Conservation (phyloP, 2,888 invertebrate species). For the Marronus borbonicus region DNA sequence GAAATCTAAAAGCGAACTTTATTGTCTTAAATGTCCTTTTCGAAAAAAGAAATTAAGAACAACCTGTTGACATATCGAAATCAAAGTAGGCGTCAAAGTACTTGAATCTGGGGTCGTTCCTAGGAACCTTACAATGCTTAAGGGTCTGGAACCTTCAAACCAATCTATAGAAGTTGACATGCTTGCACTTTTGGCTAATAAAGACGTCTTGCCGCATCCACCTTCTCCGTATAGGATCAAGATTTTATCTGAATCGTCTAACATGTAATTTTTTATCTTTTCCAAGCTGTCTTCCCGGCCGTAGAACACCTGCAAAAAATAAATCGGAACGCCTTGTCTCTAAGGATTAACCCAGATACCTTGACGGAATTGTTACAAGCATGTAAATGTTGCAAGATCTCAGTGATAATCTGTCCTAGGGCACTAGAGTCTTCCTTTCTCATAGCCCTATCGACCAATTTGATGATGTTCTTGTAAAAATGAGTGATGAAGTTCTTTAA, state of each 20-base stretch:
- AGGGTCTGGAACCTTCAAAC: slow-evolving; percentile 84
- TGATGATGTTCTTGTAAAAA: slow-evolving; percentile 93
- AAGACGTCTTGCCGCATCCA: slow-evolving; percentile 98
- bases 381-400: slow-evolving; percentile 95
- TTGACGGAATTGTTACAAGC: slow-evolving; percentile 95
- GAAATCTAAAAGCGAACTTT: slow-evolving; percentile 78
- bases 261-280: slow-evolving; percentile 87
- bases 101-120: slow-evolving; percentile 98
- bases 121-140: slow-evolving; percentile 92
- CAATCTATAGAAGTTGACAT: slow-evolving; percentile 80
- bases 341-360: slow-evolving; percentile 66
- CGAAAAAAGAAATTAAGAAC: slow-evolving; percentile 47
- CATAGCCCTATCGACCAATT: slow-evolving; percentile 95
- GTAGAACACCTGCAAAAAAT: slow-evolving; percentile 81
- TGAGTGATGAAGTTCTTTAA: slow-evolving; percentile 94
- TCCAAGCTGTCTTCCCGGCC: slow-evolving; percentile 90
- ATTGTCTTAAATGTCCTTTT: slow-evolving; percentile 30
- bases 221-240: slow-evolving; percentile 95
- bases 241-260: slow-evolving; percentile 88
- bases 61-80: slow-evolving; percentile 96
- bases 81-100: slow-evolving; percentile 92
- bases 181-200: slow-evolving; percentile 93
- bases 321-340: not conserved
- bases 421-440: slow-evolving; percentile 95
- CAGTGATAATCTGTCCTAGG: slow-evolving; percentile 94